phyloP scores from a whole-genome alignment of 2,797 vertebrate genomes.

The Onychomys leucogaster region DNA sequence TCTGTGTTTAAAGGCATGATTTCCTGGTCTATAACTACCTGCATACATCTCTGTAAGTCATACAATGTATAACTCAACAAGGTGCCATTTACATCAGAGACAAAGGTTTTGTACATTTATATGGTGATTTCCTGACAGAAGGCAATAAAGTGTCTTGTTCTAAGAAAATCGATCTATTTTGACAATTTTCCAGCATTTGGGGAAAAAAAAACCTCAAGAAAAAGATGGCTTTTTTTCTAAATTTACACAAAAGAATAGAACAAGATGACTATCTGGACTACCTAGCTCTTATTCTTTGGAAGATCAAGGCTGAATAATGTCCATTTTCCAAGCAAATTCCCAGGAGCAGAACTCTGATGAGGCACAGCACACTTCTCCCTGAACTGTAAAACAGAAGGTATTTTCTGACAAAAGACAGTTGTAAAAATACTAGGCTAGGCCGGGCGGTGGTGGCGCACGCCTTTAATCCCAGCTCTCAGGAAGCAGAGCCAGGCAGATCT shows the following conservation, averaged over 20 bases:
- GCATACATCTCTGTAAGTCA: not conserved
- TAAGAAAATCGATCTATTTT: constrained; percentile 55
- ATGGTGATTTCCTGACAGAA: constrained; percentile 2
- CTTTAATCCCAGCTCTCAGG: too few species aligned
- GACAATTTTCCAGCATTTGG: constrained; percentile 35
- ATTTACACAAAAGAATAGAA: constrained; percentile 6
- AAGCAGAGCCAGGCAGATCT: too few species aligned
- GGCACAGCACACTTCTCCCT: constrained; percentile 45
- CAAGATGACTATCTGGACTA: not conserved
- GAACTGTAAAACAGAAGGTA: not conserved
- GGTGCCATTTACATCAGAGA: not conserved
- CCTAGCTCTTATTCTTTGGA: not conserved
- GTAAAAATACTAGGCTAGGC: constrained; percentile 28
- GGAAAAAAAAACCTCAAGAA: constrained; percentile 37
- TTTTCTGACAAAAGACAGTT: constrained; percentile 54
- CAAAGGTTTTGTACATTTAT: not conserved
- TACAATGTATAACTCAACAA: not conserved
- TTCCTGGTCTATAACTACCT: not conserved
- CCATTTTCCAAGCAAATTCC: not conserved
- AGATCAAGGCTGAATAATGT: not conserved
- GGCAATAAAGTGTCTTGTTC: constrained; percentile 6
- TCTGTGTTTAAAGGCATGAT: constrained; percentile 15
- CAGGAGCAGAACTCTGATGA: not conserved
- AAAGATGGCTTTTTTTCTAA: not conserved
- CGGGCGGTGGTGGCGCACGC: too few species aligned